Conservation (phyloP, 2,888 invertebrate species). For the Meliscaeva auricollis region DNA sequence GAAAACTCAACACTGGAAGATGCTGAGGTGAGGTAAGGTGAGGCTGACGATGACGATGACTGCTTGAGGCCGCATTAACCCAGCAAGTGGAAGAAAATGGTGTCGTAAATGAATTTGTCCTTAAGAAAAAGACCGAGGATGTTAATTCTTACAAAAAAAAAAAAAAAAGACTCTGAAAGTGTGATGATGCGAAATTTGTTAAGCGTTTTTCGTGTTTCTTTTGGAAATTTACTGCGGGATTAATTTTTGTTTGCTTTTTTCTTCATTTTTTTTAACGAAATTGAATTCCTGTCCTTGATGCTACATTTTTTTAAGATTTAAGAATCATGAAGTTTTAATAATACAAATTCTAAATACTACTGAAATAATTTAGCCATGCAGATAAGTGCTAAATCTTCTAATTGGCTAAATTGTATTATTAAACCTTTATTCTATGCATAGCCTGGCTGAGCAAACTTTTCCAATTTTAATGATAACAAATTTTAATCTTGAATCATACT, state of each 20-base stretch:
- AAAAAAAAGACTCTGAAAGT: conserved; percentile 4
- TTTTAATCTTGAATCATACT: too few species aligned
- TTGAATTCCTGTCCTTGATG: conserved; percentile 1
- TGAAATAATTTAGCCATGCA: too few species aligned
- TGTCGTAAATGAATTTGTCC: conserved; percentile 63
- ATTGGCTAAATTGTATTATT: too few species aligned
- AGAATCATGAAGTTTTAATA: too few species aligned
- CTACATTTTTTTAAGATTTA: not conserved
- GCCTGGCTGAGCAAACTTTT: too few species aligned
- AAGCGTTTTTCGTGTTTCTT: conserved; percentile 40
- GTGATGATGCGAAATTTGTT: conserved; percentile 54
- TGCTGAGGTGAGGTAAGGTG: not conserved
- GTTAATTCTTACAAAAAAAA: not conserved
- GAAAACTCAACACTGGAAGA: not conserved
- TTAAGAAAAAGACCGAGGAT: conserved; percentile 33
- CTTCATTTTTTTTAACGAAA: not conserved
- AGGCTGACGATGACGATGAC: conserved; percentile 29
- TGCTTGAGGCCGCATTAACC: conserved; percentile 59
- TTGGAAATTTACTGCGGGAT: not conserved
- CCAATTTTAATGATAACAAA: too few species aligned
- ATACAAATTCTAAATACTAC: too few species aligned
- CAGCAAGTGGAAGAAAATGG: conserved; percentile 32
- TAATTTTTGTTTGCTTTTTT: not conserved
- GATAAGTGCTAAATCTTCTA: too few species aligned
- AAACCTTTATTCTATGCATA: too few species aligned